Percentiles rank a stretch among this genome's conserved stretches.
Conservation (phyloP, 2,888 invertebrate species). For the Eupithecia exiguata region DNA sequence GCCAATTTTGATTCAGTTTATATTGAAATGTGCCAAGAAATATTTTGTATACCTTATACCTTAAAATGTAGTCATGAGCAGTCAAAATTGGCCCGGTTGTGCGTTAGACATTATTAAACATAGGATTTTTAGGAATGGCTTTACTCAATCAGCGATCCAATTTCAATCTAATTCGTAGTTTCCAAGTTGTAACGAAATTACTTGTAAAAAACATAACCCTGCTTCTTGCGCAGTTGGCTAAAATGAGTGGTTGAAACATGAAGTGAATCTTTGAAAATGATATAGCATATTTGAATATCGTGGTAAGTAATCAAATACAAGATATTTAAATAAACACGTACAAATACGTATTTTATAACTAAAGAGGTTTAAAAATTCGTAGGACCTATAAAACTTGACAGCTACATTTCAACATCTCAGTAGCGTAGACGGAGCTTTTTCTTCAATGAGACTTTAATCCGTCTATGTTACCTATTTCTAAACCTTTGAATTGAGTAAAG, state of each 20-base stretch:
- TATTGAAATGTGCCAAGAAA: background rate
- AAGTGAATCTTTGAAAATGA: background rate
- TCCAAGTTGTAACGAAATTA: background rate
- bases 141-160: slow-evolving; percentile 4
- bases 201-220: too few species aligned
- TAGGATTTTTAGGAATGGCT: slow-evolving; percentile 1
- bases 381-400: background rate
- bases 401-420: background rate
- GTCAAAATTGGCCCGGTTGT: slow-evolving; percentile 30
- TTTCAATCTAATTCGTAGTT: background rate
- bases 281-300: too few species aligned
- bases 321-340: too few species aligned
- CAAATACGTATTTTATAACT: background rate
- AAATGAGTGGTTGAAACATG: background rate
- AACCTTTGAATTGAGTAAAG: slow-evolving; percentile 23
- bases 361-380: background rate
- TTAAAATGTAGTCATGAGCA: background rate
- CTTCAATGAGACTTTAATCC: background rate
- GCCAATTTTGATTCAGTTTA: slow-evolving; percentile 19
- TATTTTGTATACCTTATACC: too few species aligned
- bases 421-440: background rate
- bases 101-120: background rate
- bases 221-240: too few species aligned
- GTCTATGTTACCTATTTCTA: background rate
- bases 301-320: too few species aligned